Conservation (phyloP, 2,888 invertebrate genomes). For the Drosophila lacicola region DNA sequence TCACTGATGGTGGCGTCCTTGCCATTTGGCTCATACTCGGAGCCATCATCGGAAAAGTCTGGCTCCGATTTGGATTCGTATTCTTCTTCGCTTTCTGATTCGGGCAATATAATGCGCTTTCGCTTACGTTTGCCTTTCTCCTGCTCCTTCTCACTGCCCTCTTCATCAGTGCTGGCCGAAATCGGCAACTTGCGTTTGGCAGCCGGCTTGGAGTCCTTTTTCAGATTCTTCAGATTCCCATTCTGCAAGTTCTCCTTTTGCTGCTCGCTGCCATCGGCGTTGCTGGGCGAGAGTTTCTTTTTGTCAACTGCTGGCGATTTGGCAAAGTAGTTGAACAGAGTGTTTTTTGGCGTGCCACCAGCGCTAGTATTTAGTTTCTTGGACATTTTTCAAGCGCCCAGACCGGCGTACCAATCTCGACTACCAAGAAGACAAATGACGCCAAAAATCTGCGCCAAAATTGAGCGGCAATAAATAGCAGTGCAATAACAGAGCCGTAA, state of each 20-base stretch:
- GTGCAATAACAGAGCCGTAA: constrained; percentile 2
- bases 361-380: constrained; percentile 79
- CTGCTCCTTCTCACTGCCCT: constrained; percentile 79
- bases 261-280: constrained; percentile 20
- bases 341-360: constrained; percentile 85
- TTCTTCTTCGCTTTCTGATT: constrained; percentile 79
- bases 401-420: constrained; percentile 4
- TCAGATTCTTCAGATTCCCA: constrained; percentile 11
- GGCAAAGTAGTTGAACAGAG: constrained; percentile 89
- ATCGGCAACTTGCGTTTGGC: constrained; percentile 68
- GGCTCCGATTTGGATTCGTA: constrained; percentile 84
- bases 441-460: constrained; percentile 70
- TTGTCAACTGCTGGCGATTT: constrained; percentile 86
- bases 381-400: constrained; percentile 64
- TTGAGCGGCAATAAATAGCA: constrained; percentile 23
- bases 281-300: constrained; percentile 63
- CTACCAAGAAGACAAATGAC: constrained; percentile 40
- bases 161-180: constrained; percentile 4
- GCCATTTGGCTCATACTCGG: constrained; percentile 62
- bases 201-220: constrained; percentile 39
- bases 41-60: constrained; percentile 60
- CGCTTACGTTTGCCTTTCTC: constrained; percentile 85
- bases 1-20: constrained; percentile 42
- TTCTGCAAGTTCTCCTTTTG: constrained; percentile 42
- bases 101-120: constrained; percentile 67